phyloP scores from a whole-genome alignment of 2,113 vertebrate genomes.

The Plestiodon gilberti region DNA sequence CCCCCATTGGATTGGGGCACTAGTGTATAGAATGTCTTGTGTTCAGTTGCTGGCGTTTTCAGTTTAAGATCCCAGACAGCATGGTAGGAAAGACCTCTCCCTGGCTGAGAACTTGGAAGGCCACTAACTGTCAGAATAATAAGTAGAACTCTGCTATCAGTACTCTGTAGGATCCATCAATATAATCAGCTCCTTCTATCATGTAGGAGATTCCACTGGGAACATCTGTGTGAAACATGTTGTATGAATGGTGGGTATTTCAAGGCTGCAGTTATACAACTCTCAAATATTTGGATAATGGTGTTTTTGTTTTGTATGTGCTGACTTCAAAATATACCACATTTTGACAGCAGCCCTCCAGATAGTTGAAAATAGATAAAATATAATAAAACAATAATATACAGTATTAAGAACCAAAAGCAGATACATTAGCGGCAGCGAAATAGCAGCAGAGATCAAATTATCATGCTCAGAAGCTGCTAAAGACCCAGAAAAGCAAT shows the following conservation, averaged over 20 bases:
- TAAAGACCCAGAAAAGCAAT: too few species aligned
- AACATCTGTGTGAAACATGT: not conserved
- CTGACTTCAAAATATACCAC: not conserved
- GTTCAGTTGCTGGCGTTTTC: not conserved
- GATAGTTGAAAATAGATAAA: not conserved
- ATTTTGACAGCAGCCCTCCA: not conserved
- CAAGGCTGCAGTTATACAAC: not conserved
- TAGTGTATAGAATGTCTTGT: not conserved
- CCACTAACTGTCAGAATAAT: too few species aligned
- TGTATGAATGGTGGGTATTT: not conserved
- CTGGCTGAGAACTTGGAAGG: not conserved
- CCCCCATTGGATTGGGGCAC: too few species aligned
- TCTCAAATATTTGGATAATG: not conserved
- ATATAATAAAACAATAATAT: not conserved
- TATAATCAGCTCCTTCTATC: too few species aligned
- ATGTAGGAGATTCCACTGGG: not conserved
- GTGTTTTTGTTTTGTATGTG: not conserved
- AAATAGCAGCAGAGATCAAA: too few species aligned
- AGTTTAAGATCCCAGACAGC: too few species aligned
- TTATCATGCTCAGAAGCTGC: too few species aligned
- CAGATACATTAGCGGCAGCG: too few species aligned
- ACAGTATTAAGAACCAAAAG: not conserved
- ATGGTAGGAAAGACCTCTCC: not conserved
- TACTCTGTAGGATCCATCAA: not conserved
- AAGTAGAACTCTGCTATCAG: too few species aligned